Evolutionary conservation across 2,888 invertebrate genomes (phyloP), one percentile per base, ranked within the genome.

Genomic region (Dicyrtoma fusca): DNA sequence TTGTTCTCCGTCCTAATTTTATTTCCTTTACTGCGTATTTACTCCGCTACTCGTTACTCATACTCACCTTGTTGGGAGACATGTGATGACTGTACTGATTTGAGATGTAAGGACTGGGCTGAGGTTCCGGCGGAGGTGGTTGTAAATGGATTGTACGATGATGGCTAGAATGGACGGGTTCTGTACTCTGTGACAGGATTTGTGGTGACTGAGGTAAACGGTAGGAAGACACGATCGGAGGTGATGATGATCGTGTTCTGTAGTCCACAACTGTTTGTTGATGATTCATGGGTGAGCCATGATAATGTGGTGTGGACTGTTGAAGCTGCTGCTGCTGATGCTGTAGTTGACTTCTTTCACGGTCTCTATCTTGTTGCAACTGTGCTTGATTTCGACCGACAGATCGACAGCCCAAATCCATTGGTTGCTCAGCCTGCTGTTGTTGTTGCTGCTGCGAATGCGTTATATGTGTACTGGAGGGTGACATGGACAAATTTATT

Each of bases 281-380:
- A 42, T 68, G 72, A 53, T 17, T 65, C 26, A 34, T 51, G 47
- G 53, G 23, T 63, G 70, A 51, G 11, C 21, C 59, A 62, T 45
- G 19, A 51, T 42, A 65, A 53, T 71, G 61, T 57, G 45, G 62
- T 62, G 63, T 34, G 63, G 44, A 23, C 34, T 42, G 42, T 61
- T 62, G 70, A 25, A 51, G 65, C 84, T 47, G 88, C 88, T 19
- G 85, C 83, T 49, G 87, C 86, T 73, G 88, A 88, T 1, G 88
- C 87, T 1, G 86, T 86, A 53, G 85, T 84, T 51, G 84, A 83
- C 44, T 84, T 83, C 69, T 83, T 82, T 75, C 17, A 57, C 23
- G 57, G 82, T 59, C 82, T 82, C 34, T 34, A 3, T 34, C 64
- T 82, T 82, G 61, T 81, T 81, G 72, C 81, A 81, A 61, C 82